These are phyloP conservation scores for Cisticola juncidis DNA, from an alignment of 2,113 vertebrate species.

Conservation along the genomic window DNA sequence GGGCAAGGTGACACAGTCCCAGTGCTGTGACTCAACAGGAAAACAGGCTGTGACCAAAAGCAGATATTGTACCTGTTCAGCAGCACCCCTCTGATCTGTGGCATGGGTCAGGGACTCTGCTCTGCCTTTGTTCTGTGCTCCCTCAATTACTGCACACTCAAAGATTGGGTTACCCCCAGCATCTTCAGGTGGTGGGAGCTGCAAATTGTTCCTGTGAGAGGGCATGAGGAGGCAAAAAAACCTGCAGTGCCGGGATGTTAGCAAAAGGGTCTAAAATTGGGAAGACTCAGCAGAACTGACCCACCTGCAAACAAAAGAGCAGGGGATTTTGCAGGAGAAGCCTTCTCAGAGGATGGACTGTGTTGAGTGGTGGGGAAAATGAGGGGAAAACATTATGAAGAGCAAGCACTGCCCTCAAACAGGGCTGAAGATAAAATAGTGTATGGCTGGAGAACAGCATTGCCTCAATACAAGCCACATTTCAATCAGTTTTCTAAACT, in stretches of 20 bases:
- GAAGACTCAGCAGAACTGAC: not conserved
- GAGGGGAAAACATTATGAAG: not conserved
- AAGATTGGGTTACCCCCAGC: not conserved
- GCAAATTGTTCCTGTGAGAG: rapidly evolving
- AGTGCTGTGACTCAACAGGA: not conserved
- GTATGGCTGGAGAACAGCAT: not conserved
- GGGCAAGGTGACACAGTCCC: not conserved
- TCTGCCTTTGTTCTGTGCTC: not conserved
- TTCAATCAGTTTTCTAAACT: not conserved
- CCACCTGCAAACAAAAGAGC: not conserved
- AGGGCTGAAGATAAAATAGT: not conserved
- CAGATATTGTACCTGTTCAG: not conserved
- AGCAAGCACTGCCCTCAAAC: not conserved
- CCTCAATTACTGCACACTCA: not conserved
- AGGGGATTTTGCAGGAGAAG: not conserved
- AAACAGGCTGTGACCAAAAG: not conserved
- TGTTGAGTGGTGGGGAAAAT: not conserved
- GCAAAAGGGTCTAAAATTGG: not conserved
- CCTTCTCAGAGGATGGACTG: not conserved
- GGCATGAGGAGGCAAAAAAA: not conserved
- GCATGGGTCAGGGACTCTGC: not conserved
- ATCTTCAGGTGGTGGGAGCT: not conserved
- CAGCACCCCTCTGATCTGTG: not conserved
- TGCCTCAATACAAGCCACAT: not conserved
- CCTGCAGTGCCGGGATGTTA: not conserved